Base-by-base conservation (phyloP, 2,888 invertebrate genomes). In the Drosophila pseudotalamancana region DNA sequence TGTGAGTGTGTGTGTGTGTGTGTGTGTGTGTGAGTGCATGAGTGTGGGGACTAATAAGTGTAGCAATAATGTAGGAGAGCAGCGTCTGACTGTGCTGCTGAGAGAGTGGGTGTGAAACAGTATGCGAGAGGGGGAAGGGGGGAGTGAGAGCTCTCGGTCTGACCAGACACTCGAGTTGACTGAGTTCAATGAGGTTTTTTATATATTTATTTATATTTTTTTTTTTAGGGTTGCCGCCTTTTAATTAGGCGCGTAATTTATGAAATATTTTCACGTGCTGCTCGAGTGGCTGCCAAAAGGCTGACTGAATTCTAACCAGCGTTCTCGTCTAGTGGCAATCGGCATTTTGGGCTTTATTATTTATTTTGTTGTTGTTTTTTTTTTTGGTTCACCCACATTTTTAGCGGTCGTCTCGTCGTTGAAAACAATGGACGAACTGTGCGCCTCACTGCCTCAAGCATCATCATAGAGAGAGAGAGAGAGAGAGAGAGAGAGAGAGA, bases 181-280 rank as follows among this genome's bases (percentile, higher is more conserved):
- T 69, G 72, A 49, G 79, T 75, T 78, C 72, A 68, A 75, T 72
- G 83, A 78, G 80, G 21, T 45, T 43, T 37, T 21, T 27, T 43
- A 29, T 43, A 29, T 43, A 6, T 16, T 32, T 12, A 9, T 45
- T 14, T 49, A 16, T n/a, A 14, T 42, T 39, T 40, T 37, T 29
- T 34, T n/a, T 16, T 35, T 25, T 25, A 48, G 48, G 45, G 50
- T 54, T 21, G 66, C 42, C 48, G 61, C 60, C 64, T 84, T 85
- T 85, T 87, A 83, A 83, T 83, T 83, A 83, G 87, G 77, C 87
- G 71, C 83, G 77, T 87, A 85, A 87, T 85, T 81, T 82, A 71
- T 69, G 69, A 87, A 85, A 74, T 85, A 86, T 65, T 82, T 87
- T 46, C 64, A 82, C 82, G 82, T 80, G 86, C 71, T 71, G 32